A percentile compares a stretch with the other conserved stretches of the same genome.
phyloP scores from a whole-genome alignment of 64 coral and sea anemone species.

The Porites australiensis region DNA sequence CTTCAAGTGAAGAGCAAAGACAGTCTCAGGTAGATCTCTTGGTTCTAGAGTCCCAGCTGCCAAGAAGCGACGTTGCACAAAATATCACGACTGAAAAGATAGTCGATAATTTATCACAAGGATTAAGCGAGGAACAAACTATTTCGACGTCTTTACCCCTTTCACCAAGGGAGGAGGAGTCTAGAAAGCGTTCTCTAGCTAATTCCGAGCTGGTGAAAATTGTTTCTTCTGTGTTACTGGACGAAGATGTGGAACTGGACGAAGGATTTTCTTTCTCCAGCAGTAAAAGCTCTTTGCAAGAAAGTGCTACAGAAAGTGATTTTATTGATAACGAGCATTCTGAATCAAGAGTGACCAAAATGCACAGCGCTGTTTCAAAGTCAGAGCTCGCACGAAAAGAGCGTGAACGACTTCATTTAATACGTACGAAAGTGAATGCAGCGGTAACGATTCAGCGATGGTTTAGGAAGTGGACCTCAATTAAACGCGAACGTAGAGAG shows the following conservation, averaged over 20 bases:
- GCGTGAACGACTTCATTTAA: slow-evolving; percentile 49
- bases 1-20: not conserved
- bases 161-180: not conserved
- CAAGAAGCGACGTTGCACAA: not conserved
- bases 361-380: slow-evolving; percentile 21
- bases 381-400: slow-evolving; percentile 56
- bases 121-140: not conserved
- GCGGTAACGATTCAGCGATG: slow-evolving; percentile 51
- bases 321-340: too few relatives aligned
- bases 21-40: not conserved
- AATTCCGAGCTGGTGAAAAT: not conserved
- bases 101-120: not conserved
- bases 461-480: slow-evolving; percentile 32
- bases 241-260: slow-evolving; percentile 1
- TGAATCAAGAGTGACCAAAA: not conserved
- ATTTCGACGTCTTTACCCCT: not conserved
- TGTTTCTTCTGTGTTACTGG: slow-evolving; percentile 25
- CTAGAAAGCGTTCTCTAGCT: not conserved
- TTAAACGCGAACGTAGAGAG: not conserved
- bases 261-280: not conserved
- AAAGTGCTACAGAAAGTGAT: not conserved
- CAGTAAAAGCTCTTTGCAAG: not conserved
- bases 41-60: not conserved
- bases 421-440: slow-evolving; percentile 66
- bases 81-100: too few relatives aligned